These are phyloP conservation scores for Drymonia ruficornis DNA, from an alignment of 2,888 invertebrate species.

Conservation along the genomic window DNA sequence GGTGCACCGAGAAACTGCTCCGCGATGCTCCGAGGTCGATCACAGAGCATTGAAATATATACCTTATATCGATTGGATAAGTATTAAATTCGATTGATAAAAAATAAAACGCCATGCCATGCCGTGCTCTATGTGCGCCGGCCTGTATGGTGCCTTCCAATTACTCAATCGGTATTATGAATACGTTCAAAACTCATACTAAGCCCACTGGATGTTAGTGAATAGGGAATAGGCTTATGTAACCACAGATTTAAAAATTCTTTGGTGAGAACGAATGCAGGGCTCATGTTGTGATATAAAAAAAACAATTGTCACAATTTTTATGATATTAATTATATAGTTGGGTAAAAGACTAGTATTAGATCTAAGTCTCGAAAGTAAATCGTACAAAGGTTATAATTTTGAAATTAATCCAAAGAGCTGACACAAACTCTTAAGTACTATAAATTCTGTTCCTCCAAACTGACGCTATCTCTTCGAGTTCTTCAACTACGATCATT, in stretches of 20 bases:
- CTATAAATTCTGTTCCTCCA: slow-evolving; percentile 18
- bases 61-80: too few species aligned
- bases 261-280: slow-evolving; percentile 57
- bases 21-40: too few species aligned
- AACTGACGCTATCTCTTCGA: neutral
- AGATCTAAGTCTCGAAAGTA: slow-evolving; percentile 22
- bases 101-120: too few species aligned
- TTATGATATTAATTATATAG: slow-evolving; percentile 24
- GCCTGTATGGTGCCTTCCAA: too few species aligned
- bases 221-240: slow-evolving; percentile 48
- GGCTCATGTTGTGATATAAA: slow-evolving; percentile 65
- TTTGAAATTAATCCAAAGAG: slow-evolving; percentile 50
- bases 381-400: slow-evolving; percentile 36
- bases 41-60: too few species aligned
- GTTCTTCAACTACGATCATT: neutral
- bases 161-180: too few species aligned
- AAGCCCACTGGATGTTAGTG: slow-evolving; percentile 42
- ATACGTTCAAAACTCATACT: too few species aligned
- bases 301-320: slow-evolving; percentile 58
- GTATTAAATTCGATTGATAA: too few species aligned
- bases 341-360: slow-evolving; percentile 16
- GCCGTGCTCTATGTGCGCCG: too few species aligned
- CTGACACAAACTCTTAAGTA: slow-evolving; percentile 36
- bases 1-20: too few species aligned
- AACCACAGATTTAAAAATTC: too few species aligned